Evolutionary conservation across 1,140 invertebrate species (phyloP).

Genomic region (Epicauta chinensis): DNA sequence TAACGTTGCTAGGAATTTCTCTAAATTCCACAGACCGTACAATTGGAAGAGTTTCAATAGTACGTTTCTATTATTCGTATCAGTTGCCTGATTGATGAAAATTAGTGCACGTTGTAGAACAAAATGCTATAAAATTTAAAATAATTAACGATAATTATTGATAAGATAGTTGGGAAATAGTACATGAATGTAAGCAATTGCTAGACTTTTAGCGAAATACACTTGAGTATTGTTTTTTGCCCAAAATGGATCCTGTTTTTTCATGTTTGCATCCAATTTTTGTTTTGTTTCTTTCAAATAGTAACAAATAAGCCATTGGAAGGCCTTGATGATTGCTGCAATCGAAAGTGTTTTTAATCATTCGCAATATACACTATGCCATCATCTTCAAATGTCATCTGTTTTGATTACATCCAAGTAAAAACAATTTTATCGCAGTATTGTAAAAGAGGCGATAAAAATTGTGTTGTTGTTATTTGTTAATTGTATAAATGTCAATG

Average conservation of each 20-base stretch:
- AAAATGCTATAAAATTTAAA: slow-evolving; percentile 50
- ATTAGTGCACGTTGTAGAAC: slow-evolving; percentile 51
- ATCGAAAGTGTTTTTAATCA: slow-evolving; percentile 32
- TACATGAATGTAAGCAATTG: slow-evolving; percentile 70
- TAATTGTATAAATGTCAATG: no score
- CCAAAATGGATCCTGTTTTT: slow-evolving; percentile 59
- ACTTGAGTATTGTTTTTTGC: slow-evolving; percentile 78
- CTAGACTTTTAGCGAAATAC: slow-evolving; percentile 67
- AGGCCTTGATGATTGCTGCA: slow-evolving; percentile 65
- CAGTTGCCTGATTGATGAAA: slow-evolving; percentile 49
- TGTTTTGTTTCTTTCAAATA: slow-evolving; percentile 63
- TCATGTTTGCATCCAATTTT: slow-evolving; percentile 52
- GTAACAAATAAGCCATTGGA: slow-evolving; percentile 80
- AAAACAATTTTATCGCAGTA: no score
- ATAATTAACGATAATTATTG: neutral
- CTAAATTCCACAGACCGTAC: slow-evolving; percentile 63
- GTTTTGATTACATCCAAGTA: no score
- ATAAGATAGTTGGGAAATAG: slow-evolving; percentile 3
- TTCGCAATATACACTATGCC: no score
- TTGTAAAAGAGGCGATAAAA: no score
- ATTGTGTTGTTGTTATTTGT: no score
- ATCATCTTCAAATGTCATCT: no score
- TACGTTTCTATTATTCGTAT: slow-evolving; percentile 48
- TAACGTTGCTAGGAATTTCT: slow-evolving; percentile 62
- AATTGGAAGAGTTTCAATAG: slow-evolving; percentile 60